These are phyloP conservation scores for Noctilio leporinus DNA, from an alignment of 2,113 vertebrate genomes.

Conservation along the genomic window DNA sequence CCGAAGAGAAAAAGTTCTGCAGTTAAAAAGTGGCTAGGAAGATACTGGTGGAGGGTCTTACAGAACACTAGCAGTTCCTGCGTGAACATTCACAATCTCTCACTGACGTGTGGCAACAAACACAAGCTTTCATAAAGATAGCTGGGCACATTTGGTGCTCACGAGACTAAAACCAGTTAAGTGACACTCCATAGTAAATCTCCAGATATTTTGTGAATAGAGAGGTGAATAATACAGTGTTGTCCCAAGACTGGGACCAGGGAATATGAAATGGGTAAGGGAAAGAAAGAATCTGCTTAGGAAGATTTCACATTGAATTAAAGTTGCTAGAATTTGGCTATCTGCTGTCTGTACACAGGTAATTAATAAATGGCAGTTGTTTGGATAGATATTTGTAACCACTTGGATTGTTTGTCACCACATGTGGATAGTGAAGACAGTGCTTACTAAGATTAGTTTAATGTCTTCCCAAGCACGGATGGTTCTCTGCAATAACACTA, in stretches of 20 bases:
- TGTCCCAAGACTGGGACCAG: background rate
- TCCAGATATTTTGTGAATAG: background rate
- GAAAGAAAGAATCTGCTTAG: background rate
- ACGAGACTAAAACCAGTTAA: background rate
- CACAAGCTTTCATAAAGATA: background rate
- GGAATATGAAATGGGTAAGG: background rate
- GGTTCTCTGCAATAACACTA: background rate
- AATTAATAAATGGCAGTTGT: background rate
- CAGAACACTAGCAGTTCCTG: background rate
- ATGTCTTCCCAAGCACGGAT: background rate
- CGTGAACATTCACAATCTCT: conserved; percentile 12
- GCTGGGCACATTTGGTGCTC: background rate
- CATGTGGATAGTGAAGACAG: background rate
- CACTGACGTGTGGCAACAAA: background rate
- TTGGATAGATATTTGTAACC: background rate
- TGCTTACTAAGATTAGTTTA: background rate
- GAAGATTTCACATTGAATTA: background rate
- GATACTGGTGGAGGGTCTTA: background rate
- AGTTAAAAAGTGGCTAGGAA: background rate
- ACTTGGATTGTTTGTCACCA: too few species aligned
- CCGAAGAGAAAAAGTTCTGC: background rate
- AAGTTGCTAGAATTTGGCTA: background rate
- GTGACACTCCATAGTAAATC: background rate
- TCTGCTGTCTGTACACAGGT: background rate
- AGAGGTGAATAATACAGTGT: background rate